phyloP scores from a whole-genome alignment of 2,888 invertebrate genomes.

The Agriopis leucophaearia region DNA sequence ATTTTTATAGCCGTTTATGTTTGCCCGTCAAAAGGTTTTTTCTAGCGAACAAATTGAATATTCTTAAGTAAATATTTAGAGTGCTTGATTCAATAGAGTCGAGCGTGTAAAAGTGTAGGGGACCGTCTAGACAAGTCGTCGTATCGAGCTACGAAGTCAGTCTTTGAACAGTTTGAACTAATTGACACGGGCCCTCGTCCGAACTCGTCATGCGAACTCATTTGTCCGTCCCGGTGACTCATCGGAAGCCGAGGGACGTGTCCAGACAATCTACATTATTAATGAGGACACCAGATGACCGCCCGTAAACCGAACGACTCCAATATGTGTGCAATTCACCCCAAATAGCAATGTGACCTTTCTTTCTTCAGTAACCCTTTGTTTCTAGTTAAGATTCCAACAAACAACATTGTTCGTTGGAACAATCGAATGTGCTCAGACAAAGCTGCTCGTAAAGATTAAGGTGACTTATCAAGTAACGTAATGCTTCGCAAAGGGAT shows the following conservation, averaged over 20 bases:
- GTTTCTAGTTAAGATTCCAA: conserved; percentile 30
- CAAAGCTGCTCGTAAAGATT: conserved; percentile 71
- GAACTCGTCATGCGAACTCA: conserved; percentile 64
- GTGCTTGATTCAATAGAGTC: conserved; percentile 48
- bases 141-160: conserved; percentile 52
- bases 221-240: conserved; percentile 74
- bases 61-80: conserved; percentile 30
- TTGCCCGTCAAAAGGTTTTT: conserved; percentile 19
- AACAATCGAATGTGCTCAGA: conserved; percentile 51
- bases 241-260: conserved; percentile 65
- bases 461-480: conserved; percentile 73
- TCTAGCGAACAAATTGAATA: conserved; percentile 27
- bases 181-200: conserved; percentile 66
- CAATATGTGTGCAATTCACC: conserved; percentile 26
- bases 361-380: conserved; percentile 32
- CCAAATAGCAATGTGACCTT: conserved; percentile 31
- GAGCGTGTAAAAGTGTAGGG: conserved; percentile 40
- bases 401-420: conserved; percentile 46
- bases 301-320: conserved; percentile 52
- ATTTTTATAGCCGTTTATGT: conserved; percentile 20
- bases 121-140: conserved; percentile 53
- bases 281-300: conserved; percentile 65
- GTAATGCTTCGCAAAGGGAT: conserved; percentile 77
- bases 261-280: conserved; percentile 57
- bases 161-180: conserved; percentile 59